Conservation (phyloP, 2,113 vertebrate species). For the Naja naja region DNA sequence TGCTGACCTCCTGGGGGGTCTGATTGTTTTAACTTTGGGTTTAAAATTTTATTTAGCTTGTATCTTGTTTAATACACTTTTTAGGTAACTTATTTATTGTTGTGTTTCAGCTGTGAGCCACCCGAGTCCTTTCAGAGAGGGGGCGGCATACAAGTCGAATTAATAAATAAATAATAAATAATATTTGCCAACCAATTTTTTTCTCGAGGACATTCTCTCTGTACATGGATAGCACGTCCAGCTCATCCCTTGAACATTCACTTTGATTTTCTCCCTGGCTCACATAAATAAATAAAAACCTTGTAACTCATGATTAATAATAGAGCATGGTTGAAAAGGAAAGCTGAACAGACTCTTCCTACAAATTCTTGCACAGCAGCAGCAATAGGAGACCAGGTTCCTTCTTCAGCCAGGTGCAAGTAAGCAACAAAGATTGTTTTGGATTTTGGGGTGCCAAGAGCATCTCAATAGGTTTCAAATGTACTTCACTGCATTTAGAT, state of each 20-base stretch:
- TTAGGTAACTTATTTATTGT: no score
- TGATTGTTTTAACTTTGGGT: no score
- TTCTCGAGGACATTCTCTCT: background rate
- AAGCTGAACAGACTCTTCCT: rapidly evolving
- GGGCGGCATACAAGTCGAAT: no score
- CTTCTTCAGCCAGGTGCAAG: background rate
- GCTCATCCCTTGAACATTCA: background rate
- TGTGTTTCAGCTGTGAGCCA: no score
- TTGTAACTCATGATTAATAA: conserved; percentile 2
- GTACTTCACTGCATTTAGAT: background rate
- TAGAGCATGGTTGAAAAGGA: background rate
- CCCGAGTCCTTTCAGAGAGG: no score
- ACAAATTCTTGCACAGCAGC: background rate
- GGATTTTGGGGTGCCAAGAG: background rate
- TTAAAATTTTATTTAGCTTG: no score
- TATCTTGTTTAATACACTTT: no score
- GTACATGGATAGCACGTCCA: background rate
- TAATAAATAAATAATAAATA: no score
- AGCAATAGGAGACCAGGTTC: background rate
- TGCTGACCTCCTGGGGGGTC: no score
- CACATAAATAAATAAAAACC: conserved; percentile 13
- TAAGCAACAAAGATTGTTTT: background rate
- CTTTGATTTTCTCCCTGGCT: conserved; percentile 16
- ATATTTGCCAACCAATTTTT: background rate
- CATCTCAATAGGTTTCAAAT: background rate